Base-by-base conservation (phyloP, 2,113 vertebrate genomes). In the Recurvirostra avosetta region DNA sequence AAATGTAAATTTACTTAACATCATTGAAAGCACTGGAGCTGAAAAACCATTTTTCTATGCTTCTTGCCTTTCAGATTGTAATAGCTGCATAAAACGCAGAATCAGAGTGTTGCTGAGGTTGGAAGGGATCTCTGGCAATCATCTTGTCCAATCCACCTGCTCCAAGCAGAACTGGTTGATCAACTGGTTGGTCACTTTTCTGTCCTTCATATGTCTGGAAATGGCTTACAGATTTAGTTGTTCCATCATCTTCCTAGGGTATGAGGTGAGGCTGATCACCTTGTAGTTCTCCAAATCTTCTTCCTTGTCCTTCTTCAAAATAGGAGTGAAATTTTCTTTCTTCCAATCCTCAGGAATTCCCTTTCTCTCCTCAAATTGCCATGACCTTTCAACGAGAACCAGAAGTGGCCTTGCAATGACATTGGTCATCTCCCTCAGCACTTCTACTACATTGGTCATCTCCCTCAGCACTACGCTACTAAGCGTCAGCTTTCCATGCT, bases 1-100 rank as follows among this genome's bases (percentile, higher is more conserved):
- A 94, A 93, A 94, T 91, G 92, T 91, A 93, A 96, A 95, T 96
- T 97, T 95, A 86, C 84, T 76, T 34, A 97, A 92, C 83, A 70
- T 93, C 73, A 93, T 71, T 81, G 76, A 65, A 88, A 91, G 71
- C 26, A 12, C 0, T 91, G 80, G 58, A 94, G 94, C 59, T 91
- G 73, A 95, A 97, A 95, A 91, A 45, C 41, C 71, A 47, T 93
- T 66, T 90, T 91, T 87, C 65, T 84, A 53, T 55, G 68, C 76
- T 81, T 78, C 45, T 88, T 86, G 74, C 83, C 36, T 85, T 84
- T 89, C 81, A 71, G 65, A 81, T 58, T 84, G 29, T 74, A 93
- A 89, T 38, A 93, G 55, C 41, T 77, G 55, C 30, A 59, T 81
- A 85, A 84, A 95, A 84, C 38, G 45, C 58, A 72, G 86, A 86